Evolutionary conservation across 2,797 vertebrate genomes (phyloP).

Genomic region (Tragopan temminckii): DNA sequence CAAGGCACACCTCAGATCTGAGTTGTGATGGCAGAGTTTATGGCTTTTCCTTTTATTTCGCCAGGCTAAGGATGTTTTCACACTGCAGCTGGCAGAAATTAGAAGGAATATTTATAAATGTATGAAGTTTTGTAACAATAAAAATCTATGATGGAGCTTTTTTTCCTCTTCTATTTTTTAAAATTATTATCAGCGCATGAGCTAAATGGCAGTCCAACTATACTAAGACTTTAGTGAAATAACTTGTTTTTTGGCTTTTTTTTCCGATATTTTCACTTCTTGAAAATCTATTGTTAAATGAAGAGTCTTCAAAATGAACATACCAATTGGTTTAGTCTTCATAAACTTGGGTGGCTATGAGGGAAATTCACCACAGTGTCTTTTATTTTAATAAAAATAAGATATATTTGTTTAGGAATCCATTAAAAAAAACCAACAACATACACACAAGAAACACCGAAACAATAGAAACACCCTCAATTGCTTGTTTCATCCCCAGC

Average conservation of each 20-base stretch:
- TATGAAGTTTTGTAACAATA: slow-evolving; percentile 24
- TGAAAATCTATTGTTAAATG: not conserved
- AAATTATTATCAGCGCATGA: not conserved
- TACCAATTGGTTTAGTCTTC: not conserved
- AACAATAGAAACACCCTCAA: not conserved
- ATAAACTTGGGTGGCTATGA: not conserved
- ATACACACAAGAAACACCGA: not conserved
- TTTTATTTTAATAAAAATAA: not conserved
- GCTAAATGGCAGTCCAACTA: not conserved
- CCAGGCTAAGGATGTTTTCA: not conserved
- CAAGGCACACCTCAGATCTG: not conserved
- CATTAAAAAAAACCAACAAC: not conserved
- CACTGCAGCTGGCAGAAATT: slow-evolving; percentile 53
- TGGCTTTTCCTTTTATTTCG: not conserved
- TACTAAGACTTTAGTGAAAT: not conserved
- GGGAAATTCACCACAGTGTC: not conserved
- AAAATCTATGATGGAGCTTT: not conserved
- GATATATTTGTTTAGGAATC: not conserved
- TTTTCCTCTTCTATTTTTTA: not conserved
- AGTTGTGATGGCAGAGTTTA: not conserved
- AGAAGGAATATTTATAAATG: slow-evolving; percentile 15
- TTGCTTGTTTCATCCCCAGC: slow-evolving; percentile 18
- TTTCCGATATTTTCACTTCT: not conserved
- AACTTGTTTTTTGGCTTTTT: not conserved
- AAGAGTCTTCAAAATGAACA: not conserved